phyloP scores from a whole-genome alignment of 2,888 invertebrate species.

The Lissocephala sabroskyi region DNA sequence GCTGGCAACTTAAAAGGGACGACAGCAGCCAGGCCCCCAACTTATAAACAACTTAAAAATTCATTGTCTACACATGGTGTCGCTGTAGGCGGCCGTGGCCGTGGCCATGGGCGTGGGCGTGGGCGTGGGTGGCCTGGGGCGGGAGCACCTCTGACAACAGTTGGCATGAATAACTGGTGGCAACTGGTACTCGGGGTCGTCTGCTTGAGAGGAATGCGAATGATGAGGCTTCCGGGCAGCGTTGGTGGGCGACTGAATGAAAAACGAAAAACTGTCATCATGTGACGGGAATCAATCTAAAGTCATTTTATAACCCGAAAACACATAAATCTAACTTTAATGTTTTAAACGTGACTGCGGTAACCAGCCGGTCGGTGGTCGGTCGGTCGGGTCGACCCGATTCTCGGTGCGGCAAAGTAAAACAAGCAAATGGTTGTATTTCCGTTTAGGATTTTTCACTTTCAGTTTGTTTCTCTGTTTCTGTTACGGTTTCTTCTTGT shows the following conservation, averaged over 20 bases:
- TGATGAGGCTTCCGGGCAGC: slow-evolving; percentile 21
- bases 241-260: slow-evolving; percentile 19
- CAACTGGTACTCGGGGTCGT: no score
- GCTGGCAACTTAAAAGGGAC: no score
- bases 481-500: no score
- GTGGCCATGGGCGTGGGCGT: no score
- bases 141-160: slow-evolving; percentile 1
- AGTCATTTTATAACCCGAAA: slow-evolving; percentile 70
- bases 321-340: slow-evolving; percentile 71
- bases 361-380: slow-evolving; percentile 35
- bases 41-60: slow-evolving; percentile 66
- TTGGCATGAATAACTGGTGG: slow-evolving; percentile 2
- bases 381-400: no score
- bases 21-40: no score
- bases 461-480: slow-evolving; percentile 48
- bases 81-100: no score
- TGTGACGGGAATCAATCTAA: slow-evolving; percentile 70
- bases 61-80: slow-evolving; percentile 64
- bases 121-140: no score
- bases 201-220: slow-evolving; percentile 10
- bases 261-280: slow-evolving; percentile 60
- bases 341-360: slow-evolving; percentile 68
- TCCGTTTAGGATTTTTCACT: slow-evolving; percentile 66
- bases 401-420: no score
- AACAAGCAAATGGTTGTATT: slow-evolving; percentile 68